Base-by-base conservation (phyloP, 2,888 invertebrate genomes). In the Ophion slaviceki region DNA sequence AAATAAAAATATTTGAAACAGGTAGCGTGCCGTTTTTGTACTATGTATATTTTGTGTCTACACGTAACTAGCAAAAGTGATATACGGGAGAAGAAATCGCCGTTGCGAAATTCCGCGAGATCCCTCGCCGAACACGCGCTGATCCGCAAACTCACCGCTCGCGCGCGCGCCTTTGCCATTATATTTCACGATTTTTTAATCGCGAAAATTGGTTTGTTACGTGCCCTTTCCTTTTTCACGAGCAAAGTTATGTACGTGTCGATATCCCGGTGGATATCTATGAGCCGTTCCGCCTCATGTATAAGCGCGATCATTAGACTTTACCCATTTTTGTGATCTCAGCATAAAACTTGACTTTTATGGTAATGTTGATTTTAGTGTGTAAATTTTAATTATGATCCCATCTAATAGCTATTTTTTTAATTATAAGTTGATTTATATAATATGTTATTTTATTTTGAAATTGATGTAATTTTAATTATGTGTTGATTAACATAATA, bases 161-260 rank as follows among this genome's bases (percentile, higher is more conserved):
- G 45, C 77, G 64, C 6, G 40, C 40, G 40, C 40, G 7, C 62
- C 45, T 64, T 81, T 8, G 68, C 78, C 77, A 82, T 88, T 88
- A 85, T 84, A 86, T 87, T 88, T 86, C 88, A 86, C 86, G 87
- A 88, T 89, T 87, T 87, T 87, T 80, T 57, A 80, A 86, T 87
- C 87, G 86, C 85, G 87, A 89, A 90, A 91, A 92, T 91, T 91
- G 89, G 88, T 90, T 89, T 89, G 89, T 91, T 89, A 90, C 88
- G 84, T 84, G 85, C 88, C 84, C 86, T 87, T 88, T 86, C 76
- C 82, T 85, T 87, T 66, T 88, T 88, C 79, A 57, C 59, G 40
- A 68, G 59, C 40, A 17, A 53, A 32, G 53, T 66, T 17, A 17
- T n/a, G 11, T 57, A n/a, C 20, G 28, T 40, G 40, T 67, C 2